Conservation (phyloP, 2,113 vertebrate genomes). For the Diglossa brunneiventris region DNA sequence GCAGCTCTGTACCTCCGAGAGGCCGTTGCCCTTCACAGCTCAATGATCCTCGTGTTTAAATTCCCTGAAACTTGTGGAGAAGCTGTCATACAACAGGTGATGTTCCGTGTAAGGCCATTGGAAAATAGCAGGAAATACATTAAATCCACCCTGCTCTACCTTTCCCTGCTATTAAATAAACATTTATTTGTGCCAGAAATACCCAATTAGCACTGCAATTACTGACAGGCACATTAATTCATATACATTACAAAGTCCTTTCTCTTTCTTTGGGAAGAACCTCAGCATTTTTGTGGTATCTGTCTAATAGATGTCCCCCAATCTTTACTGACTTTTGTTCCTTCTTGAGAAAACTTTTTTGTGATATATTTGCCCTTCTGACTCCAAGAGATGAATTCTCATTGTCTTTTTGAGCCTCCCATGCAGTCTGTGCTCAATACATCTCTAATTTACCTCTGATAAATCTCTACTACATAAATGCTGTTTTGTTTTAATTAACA, state of each 20-base stretch:
- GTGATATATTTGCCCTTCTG: neutral
- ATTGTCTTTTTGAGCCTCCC: neutral
- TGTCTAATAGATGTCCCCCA: neutral
- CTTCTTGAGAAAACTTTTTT: neutral
- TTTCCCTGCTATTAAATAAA: neutral
- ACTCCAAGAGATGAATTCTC: neutral
- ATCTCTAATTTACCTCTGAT: neutral
- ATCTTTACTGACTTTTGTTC: accelerated
- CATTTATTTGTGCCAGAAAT: neutral
- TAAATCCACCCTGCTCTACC: neutral
- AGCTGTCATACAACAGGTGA: neutral
- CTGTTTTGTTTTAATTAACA: neutral
- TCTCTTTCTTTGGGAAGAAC: neutral
- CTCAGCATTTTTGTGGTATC: neutral
- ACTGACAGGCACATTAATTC: neutral
- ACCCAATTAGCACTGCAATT: neutral
- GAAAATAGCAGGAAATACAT: accelerated
- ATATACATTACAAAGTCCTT: accelerated
- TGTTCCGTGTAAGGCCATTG: accelerated
- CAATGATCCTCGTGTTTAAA: neutral
- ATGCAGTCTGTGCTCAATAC: accelerated
- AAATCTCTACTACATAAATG: neutral
- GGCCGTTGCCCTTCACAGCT: neutral
- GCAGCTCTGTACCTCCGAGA: neutral
- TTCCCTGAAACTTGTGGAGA: neutral